These are phyloP conservation scores for Formica exsecta DNA, from an alignment of 1,140 invertebrate genomes.

Conservation along the genomic window DNA sequence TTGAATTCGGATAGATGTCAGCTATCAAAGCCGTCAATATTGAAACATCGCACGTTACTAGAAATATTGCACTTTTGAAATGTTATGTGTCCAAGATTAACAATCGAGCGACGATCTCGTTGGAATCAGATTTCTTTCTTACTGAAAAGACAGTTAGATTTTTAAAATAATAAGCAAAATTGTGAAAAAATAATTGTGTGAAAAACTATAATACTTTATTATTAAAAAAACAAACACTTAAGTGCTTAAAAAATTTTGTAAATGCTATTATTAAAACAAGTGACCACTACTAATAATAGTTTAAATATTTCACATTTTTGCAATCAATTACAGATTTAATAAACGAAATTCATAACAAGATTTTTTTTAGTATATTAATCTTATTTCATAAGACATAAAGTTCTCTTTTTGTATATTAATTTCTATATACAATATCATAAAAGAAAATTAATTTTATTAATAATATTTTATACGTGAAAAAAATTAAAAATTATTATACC, in stretches of 20 bases:
- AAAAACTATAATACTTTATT: not conserved
- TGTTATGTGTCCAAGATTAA: conserved; percentile 16
- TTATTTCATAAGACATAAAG: too few species aligned
- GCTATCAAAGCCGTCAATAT: not conserved
- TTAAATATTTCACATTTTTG: not conserved
- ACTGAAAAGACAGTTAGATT: not conserved
- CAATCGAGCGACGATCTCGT: conserved; percentile 17
- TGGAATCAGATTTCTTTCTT: not conserved
- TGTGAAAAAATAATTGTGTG: not conserved
- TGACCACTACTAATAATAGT: not conserved
- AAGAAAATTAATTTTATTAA: too few species aligned
- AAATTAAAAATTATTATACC: too few species aligned
- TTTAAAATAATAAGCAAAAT: conserved; percentile 5
- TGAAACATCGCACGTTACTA: conserved; percentile 23
- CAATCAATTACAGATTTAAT: not conserved
- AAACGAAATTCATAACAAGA: too few species aligned
- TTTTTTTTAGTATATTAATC: too few species aligned
- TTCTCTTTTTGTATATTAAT: too few species aligned
- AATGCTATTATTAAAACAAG: conserved; percentile 4
- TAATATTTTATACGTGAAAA: too few species aligned
- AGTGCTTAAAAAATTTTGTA: not conserved
- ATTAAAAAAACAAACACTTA: not conserved
- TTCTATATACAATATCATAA: too few species aligned
- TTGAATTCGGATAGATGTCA: not conserved
- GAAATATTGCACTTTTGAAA: conserved; percentile 16